Evolutionary conservation across 1,140 invertebrate species (phyloP), one percentile per base, ranked within the genome.

Genomic region (Drosophila ambigua): DNA sequence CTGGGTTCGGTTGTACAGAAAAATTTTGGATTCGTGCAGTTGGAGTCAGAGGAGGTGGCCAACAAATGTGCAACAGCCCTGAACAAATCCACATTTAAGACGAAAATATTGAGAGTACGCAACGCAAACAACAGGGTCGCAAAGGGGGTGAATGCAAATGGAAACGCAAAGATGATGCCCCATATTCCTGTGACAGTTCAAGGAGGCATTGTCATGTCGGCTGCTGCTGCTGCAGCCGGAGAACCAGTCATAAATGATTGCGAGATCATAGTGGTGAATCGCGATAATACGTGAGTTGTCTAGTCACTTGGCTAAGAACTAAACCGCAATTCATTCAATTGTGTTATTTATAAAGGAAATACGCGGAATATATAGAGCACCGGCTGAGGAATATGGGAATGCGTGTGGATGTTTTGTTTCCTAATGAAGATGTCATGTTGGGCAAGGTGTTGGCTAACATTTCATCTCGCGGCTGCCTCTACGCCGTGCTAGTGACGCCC

Each of bases 401-500:
- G 54, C 95, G 95, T 6, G 97, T 98, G 4, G 97, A 98, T 91
- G 92, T 98, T 1, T 92, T 98, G 15, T 98, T 98, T 91, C 96
- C 97, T 0, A 98, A 98, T 91, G 96, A 97, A 90, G 95, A 97
- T 85, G 96, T 97, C 1, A 95, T 97, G 7, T 94, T 97, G 3
- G 95, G 95, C 13, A 94, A 96, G 80, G 96, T 98, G 20, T 92
- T 99, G n/a, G 97, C 96, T 15, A 98, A 98, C 88, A 97, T 98
- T 28, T 95, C 96, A 0, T 95, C 95, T 15, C 93, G 96, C 2
- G 96, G 97, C 7, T 97, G 96, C 77, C 93, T 98, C 0, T 99
- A 97, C 93, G 98, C 97, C 0, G 96, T 98, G 68, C 93, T 98
- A 15, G 94, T 98, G 1, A 97, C 95, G 84, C 95, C 95, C 1